A percentile compares a stretch with the other conserved stretches of the same genome.
Conservation (phyloP, 1,140 invertebrate genomes). For the Cydia amplana region DNA sequence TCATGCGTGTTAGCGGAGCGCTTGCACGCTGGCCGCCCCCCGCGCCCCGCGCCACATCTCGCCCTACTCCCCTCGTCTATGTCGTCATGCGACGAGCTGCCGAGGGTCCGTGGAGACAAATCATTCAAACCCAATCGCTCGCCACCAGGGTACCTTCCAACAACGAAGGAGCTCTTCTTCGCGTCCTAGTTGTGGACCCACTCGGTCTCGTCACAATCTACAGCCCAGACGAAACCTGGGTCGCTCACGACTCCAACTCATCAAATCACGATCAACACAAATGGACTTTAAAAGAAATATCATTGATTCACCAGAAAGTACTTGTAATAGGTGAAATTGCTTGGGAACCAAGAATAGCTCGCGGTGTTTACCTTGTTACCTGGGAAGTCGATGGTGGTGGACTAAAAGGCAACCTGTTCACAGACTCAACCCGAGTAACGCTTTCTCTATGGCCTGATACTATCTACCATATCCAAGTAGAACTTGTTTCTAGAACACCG, state of each 20-base stretch:
- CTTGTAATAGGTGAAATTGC: constrained; percentile 88
- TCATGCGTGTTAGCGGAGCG: constrained; percentile 80
- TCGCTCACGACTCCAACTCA: constrained; percentile 80
- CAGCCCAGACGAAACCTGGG: constrained; percentile 83
- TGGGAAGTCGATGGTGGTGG: constrained; percentile 91
- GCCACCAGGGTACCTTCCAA: constrained; percentile 81
- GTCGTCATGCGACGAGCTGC: constrained; percentile 83
- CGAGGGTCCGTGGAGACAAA: constrained; percentile 83
- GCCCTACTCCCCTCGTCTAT: constrained; percentile 82
- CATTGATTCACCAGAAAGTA: constrained; percentile 85
- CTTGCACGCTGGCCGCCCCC: constrained; percentile 82
- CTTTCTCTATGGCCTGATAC: constrained; percentile 90
- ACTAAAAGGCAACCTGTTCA: constrained; percentile 90
- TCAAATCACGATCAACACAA: constrained; percentile 77
- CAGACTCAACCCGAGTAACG: constrained; percentile 87
- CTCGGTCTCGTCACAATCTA: constrained; percentile 84
- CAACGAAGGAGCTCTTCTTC: constrained; percentile 80
- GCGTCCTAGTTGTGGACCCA: constrained; percentile 83
- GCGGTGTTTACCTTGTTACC: constrained; percentile 87
- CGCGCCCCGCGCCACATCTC: constrained; percentile 74
- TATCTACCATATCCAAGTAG: constrained; percentile 89
- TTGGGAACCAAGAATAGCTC: constrained; percentile 84
- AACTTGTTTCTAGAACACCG: constrained; percentile 80
- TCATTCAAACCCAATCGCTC: constrained; percentile 82
- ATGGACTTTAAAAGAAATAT: constrained; percentile 84